phyloP scores from a whole-genome alignment of 1,140 invertebrate species.

The Leguminivora glycinivorella region DNA sequence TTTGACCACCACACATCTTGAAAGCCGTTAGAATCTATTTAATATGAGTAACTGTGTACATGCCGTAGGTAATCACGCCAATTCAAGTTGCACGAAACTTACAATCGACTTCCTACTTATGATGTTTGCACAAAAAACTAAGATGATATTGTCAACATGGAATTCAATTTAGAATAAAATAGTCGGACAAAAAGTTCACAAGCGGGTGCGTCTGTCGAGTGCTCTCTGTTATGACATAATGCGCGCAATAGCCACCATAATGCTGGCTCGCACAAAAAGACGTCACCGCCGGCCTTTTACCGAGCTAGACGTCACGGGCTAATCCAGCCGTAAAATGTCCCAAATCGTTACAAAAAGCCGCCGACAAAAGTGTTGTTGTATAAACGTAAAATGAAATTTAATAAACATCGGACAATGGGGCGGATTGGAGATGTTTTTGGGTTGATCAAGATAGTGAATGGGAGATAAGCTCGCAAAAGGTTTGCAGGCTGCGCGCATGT shows the following conservation, averaged over 20 bases:
- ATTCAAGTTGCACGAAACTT: slow-evolving; percentile 18
- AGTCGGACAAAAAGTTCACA: slow-evolving; percentile 58
- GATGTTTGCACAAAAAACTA: slow-evolving; percentile 64
- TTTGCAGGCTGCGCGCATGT: slow-evolving; percentile 70
- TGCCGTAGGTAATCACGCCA: background rate
- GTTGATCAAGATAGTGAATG: slow-evolving; percentile 73
- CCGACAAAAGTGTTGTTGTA: slow-evolving; percentile 78
- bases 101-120: slow-evolving; percentile 39
- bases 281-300: slow-evolving; percentile 54
- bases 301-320: slow-evolving; percentile 66
- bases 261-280: slow-evolving; percentile 65
- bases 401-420: slow-evolving; percentile 73
- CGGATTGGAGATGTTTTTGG: slow-evolving; percentile 68
- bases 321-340: slow-evolving; percentile 78
- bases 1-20: background rate
- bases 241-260: slow-evolving; percentile 71
- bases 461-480: slow-evolving; percentile 77
- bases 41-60: slow-evolving; percentile 18
- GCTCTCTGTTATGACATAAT: slow-evolving; percentile 77
- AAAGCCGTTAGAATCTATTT: slow-evolving; percentile 19
- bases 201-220: slow-evolving; percentile 55
- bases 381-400: slow-evolving; percentile 78
- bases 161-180: slow-evolving; percentile 74
- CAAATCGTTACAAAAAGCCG: slow-evolving; percentile 70
- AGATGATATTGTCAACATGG: slow-evolving; percentile 69